Conservation (phyloP, 2,113 vertebrate genomes). For the Aldabrachelys gigantea region DNA sequence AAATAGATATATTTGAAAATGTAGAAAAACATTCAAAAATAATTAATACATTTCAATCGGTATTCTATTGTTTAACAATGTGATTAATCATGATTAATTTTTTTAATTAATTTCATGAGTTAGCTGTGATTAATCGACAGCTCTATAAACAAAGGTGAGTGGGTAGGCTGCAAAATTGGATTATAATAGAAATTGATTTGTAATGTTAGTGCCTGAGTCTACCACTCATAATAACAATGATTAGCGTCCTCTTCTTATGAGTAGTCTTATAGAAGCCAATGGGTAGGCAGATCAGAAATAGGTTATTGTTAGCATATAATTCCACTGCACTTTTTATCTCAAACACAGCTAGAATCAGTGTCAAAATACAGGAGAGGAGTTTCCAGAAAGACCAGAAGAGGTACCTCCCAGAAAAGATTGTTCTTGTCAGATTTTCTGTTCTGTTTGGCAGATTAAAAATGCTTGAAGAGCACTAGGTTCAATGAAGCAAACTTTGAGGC, state of each 20-base stretch:
- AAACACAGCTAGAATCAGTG: neutral
- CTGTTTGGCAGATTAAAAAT: neutral
- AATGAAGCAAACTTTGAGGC: neutral
- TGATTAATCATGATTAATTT: no score
- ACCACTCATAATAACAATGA: neutral
- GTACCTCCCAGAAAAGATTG: neutral
- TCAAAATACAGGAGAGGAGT: neutral
- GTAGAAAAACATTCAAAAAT: no score
- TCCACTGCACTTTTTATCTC: rapidly evolving
- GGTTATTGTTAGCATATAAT: neutral
- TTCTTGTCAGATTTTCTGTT: neutral
- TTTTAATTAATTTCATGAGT: no score
- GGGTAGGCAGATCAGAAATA: neutral
- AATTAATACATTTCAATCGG: no score
- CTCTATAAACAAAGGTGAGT: neutral
- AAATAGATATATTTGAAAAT: no score
- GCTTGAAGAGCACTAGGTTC: neutral
- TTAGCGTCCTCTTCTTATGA: neutral
- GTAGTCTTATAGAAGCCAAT: neutral
- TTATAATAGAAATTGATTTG: neutral
- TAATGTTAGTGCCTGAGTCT: neutral
- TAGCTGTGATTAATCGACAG: no score
- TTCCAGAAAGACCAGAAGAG: neutral
- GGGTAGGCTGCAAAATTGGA: neutral
- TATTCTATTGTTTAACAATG: no score